Percentiles rank a stretch among this genome's conserved stretches.
Conservation (phyloP, 1,140 invertebrate species). For the Meteorus sp. region DNA sequence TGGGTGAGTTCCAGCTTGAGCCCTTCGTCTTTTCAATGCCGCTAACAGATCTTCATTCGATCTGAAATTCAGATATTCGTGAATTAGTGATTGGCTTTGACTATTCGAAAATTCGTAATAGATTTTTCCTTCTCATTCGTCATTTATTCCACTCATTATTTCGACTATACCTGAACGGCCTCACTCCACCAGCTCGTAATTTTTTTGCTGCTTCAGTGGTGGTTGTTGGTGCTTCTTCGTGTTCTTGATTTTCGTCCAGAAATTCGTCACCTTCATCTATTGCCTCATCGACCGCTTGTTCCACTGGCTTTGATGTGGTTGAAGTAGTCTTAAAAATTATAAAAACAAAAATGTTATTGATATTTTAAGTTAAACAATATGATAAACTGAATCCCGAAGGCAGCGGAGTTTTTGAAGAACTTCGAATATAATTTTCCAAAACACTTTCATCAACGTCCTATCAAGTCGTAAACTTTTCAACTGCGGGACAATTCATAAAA, state of each 20-base stretch:
- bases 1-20: constrained; percentile 50
- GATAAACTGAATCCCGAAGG: no score
- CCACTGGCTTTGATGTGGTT: constrained; percentile 42
- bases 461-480: no score
- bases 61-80: constrained; percentile 56
- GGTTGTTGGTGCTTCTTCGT: constrained; percentile 55
- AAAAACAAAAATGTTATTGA: no score
- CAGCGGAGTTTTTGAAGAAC: no score
- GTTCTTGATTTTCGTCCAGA: constrained; percentile 51
- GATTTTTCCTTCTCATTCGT: no score
- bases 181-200: constrained; percentile 63
- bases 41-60: constrained; percentile 74
- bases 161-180: constrained; percentile 52
- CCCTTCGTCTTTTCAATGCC: constrained; percentile 67
- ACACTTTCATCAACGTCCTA: no score
- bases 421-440: no score
- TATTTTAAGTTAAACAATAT: no score
- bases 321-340: constrained; percentile 32
- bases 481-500: no score
- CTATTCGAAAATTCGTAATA: no score
- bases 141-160: background rate
- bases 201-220: constrained; percentile 69
- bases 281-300: constrained; percentile 45
- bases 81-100: no score
- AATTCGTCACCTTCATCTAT: constrained; percentile 50